phyloP scores from a whole-genome alignment of 2,888 invertebrate genomes.

The Brachylomia viminalis region DNA sequence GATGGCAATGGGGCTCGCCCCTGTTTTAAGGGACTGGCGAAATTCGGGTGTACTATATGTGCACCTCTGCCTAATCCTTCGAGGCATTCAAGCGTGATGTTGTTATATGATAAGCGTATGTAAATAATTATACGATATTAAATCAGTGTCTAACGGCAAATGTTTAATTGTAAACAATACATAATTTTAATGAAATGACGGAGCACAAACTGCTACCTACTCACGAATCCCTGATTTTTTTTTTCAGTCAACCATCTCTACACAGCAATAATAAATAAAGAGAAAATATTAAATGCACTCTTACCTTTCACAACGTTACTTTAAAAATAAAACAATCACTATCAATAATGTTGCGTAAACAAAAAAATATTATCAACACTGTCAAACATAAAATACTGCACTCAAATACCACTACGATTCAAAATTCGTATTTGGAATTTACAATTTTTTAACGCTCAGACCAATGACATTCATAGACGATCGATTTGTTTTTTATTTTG shows the following conservation, averaged over 20 bases:
- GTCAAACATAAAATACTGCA: conserved; percentile 65
- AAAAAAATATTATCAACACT: conserved; percentile 60
- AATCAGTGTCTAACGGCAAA: conserved; percentile 21
- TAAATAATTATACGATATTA: conserved; percentile 5
- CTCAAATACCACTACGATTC: conserved; percentile 74
- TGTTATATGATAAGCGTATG: too few relatives aligned
- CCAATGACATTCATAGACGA: conserved; percentile 76
- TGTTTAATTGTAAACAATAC: conserved; percentile 14
- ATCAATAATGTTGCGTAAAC: conserved; percentile 59
- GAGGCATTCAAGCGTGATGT: too few relatives aligned
- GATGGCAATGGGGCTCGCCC: too few relatives aligned
- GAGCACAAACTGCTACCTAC: conserved; percentile 24
- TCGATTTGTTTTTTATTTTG: conserved; percentile 58
- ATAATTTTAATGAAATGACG: conserved; percentile 51
- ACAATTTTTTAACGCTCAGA: conserved; percentile 70
- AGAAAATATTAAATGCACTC: conserved; percentile 55
- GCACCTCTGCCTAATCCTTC: too few relatives aligned
- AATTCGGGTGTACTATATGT: too few relatives aligned
- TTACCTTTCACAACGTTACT: conserved; percentile 70
- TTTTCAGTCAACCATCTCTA: not conserved
- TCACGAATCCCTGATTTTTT: conserved; percentile 8
- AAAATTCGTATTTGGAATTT: conserved; percentile 61
- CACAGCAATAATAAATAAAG: not conserved
- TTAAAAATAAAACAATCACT: conserved; percentile 61
- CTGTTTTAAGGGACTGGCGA: too few relatives aligned